phyloP scores from a whole-genome alignment of 2,797 vertebrate species.

The Cyprinella venusta region DNA sequence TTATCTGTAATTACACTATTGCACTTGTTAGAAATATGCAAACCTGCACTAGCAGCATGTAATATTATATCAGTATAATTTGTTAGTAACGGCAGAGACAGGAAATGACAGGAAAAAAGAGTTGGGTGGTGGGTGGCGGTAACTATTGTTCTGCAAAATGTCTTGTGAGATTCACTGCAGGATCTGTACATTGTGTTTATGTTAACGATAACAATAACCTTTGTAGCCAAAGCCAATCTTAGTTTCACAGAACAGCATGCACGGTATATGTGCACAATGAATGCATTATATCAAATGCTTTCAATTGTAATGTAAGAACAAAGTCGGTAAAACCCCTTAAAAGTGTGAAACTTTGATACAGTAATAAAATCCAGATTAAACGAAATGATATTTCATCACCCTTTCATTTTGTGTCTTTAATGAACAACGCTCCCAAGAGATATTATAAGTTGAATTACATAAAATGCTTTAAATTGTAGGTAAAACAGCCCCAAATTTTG shows the following conservation, averaged over 20 bases:
- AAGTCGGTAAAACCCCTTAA: neutral
- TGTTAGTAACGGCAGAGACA: neutral
- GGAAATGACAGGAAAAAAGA: conserved; percentile 12
- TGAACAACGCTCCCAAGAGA: neutral
- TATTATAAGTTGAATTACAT: neutral
- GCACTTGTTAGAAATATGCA: neutral
- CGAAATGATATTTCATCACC: neutral
- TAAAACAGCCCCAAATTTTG: no score
- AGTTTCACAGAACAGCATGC: conserved; percentile 4
- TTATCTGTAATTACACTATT: neutral
- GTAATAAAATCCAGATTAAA: neutral
- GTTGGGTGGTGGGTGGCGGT: neutral
- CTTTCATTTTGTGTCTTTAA: neutral
- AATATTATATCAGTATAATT: neutral
- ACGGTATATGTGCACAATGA: neutral
- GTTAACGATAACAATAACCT: neutral
- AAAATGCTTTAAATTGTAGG: neutral
- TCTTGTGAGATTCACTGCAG: neutral
- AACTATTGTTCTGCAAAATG: conserved; percentile 16
- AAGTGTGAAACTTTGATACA: neutral
- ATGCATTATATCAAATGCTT: neutral
- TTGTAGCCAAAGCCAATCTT: neutral
- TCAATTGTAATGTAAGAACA: neutral
- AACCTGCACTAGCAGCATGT: neutral
- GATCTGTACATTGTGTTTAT: neutral